Base-by-base conservation (phyloP, 1,140 invertebrate species). In the Uloborus diversus region DNA sequence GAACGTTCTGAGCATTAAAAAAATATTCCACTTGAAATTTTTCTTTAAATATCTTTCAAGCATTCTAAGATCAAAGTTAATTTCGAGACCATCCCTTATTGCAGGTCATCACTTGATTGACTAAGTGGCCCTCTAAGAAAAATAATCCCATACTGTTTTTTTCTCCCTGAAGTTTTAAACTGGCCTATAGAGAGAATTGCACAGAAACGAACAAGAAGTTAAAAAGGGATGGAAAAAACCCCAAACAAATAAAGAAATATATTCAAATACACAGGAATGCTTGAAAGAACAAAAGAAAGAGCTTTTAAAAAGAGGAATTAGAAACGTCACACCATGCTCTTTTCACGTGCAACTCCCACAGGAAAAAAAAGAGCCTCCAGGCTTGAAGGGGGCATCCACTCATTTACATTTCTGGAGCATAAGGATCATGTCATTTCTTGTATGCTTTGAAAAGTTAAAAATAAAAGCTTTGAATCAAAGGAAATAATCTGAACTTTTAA, bases 221-320 rank as follows among this genome's bases (percentile, higher is more conserved):
- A 53, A n/a, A 53, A 53, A 33, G 7, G 56, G 66, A 25, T 23
- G 33, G 65, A 70, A 66, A 66, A 66, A 66, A 28, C n/a, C n/a
- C n/a, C 68, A 57, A 70, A 32, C 32, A 70, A 70, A 70, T 56
- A 70, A 70, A 70, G 68, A 70, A 70, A 56, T 70, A 49, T 70
- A 70, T 70, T 57, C 68, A 28, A 51, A 53, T 57, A 70, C 25
- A 59, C 49, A 61, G 37, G 42, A 61, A 68, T 56, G 69, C 69
- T 73, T 32, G 33, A 57, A 42, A 73, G 69, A 73, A 73, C 69
- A 73, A 73, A 73, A 73, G 69, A 73, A 73, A 73, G 59, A 73
- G 33, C 56, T 73, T 73, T 61, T 73, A 42, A 65, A 73, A 73
- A 73, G 69, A 73, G 57, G 57, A 73, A 73, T 73, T 73, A 73